Percentiles rank a stretch among this genome's conserved stretches.
Evolutionary conservation across 2,797 vertebrate genomes (phyloP).

Genomic region (Myotis myotis): DNA sequence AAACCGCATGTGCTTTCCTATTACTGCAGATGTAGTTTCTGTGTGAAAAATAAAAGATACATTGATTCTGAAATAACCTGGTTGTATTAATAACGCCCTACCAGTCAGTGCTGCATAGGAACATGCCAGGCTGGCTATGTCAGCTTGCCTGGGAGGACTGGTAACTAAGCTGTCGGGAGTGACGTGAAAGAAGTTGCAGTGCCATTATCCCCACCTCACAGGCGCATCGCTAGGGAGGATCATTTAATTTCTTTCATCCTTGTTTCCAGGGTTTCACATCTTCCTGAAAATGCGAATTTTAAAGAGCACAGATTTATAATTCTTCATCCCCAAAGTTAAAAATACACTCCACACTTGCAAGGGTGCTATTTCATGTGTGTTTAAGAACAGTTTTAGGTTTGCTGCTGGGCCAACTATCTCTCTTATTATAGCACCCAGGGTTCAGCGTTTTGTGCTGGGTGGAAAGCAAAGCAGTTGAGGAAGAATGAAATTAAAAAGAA

Average conservation of each 20-base stretch:
- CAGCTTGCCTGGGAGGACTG: background rate
- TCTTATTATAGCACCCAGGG: background rate
- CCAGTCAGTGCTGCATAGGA: background rate
- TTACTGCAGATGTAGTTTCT: background rate
- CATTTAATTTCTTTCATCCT: conserved; percentile 48
- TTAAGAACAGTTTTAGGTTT: background rate
- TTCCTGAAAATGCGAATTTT: conserved; percentile 55
- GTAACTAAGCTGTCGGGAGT: background rate
- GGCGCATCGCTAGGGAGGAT: background rate
- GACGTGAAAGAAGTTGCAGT: background rate
- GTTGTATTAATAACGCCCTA: background rate
- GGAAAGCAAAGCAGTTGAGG: background rate
- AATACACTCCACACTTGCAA: background rate
- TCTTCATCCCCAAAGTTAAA: conserved; percentile 57
- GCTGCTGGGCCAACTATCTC: background rate
- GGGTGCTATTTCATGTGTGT: background rate
- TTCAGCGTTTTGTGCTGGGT: conserved; percentile 11
- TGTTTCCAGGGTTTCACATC: conserved; percentile 45
- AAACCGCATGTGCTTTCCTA: background rate
- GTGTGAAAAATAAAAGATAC: conserved; percentile 25
- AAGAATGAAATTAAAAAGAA: conserved; percentile 67
- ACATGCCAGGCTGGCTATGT: background rate
- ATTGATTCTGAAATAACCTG: conserved; percentile 44
- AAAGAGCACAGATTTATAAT: conserved; percentile 29
- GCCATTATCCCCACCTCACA: background rate